Evolutionary conservation across 2,888 invertebrate species (phyloP).

Genomic region (Epirrita christyi): DNA sequence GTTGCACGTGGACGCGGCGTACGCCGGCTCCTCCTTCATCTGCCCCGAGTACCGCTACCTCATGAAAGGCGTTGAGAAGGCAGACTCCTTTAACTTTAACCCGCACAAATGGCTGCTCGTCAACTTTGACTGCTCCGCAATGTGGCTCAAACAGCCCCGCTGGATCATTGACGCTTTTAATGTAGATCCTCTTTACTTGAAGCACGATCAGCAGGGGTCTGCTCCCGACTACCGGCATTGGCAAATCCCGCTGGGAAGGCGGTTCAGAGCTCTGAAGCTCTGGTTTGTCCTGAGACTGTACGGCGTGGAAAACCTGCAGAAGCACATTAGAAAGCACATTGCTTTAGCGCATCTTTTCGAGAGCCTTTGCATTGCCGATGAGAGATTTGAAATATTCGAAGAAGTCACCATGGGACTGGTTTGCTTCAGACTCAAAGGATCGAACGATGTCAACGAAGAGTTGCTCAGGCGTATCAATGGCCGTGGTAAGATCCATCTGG

Average conservation of each 20-base stretch:
- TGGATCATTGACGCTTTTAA: slow-evolving; percentile 98
- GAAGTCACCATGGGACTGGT: slow-evolving; percentile 97
- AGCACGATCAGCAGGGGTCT: slow-evolving; percentile 95
- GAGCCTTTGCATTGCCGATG: slow-evolving; percentile 88
- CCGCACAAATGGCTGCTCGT: slow-evolving; percentile 99
- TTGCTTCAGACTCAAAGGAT: slow-evolving; percentile 96
- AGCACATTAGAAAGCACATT: slow-evolving; percentile 93
- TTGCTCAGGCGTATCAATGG: slow-evolving; percentile 94
- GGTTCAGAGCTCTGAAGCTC: slow-evolving; percentile 96
- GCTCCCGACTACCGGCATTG: slow-evolving; percentile 98
- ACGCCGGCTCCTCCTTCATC: slow-evolving; percentile 97
- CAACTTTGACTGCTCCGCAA: slow-evolving; percentile 99
- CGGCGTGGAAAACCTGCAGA: slow-evolving; percentile 94
- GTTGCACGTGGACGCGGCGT: slow-evolving; percentile 98
- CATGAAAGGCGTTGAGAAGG: slow-evolving; percentile 94
- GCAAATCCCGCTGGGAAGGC: slow-evolving; percentile 97
- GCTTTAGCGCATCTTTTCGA: slow-evolving; percentile 95
- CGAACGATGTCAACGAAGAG: slow-evolving; percentile 92
- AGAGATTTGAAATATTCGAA: slow-evolving; percentile 94
- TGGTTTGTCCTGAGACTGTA: slow-evolving; percentile 98
- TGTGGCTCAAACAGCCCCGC: slow-evolving; percentile 97
- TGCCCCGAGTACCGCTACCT: slow-evolving; percentile 97
- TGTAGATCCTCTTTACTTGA: slow-evolving; percentile 98
- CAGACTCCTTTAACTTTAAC: slow-evolving; percentile 99
- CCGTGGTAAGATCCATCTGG: slow-evolving; percentile 95